A percentile compares a stretch with the other conserved stretches of the same genome.
Conservation (phyloP, 2,888 invertebrate genomes). For the Marronus borbonicus region DNA sequence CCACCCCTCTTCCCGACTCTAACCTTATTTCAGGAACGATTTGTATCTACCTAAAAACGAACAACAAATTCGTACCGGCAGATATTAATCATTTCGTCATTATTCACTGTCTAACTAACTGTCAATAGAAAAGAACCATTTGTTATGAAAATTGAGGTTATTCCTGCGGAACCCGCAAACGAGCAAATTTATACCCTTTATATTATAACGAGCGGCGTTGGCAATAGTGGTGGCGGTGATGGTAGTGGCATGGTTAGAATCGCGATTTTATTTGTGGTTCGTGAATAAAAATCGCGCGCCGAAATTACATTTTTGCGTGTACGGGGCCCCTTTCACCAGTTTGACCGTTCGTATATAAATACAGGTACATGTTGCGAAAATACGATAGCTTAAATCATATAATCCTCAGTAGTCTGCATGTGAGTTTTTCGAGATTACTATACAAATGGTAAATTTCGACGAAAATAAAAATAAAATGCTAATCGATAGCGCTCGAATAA, state of each 20-base stretch:
- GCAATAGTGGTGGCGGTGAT: neutral
- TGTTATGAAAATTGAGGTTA: slow-evolving; percentile 39
- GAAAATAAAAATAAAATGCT: neutral
- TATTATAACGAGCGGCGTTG: slow-evolving; percentile 14
- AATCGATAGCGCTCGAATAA: neutral
- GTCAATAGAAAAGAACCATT: slow-evolving; percentile 36
- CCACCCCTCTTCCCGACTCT: neutral
- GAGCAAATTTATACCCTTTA: slow-evolving; percentile 29
- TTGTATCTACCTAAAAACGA: slow-evolving; percentile 18
- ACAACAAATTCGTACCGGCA: slow-evolving; percentile 18
- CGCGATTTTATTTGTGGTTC: slow-evolving; percentile 3
- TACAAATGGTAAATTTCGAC: slow-evolving; percentile 2
- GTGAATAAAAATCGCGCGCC: slow-evolving; percentile 9
- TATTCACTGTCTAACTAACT: slow-evolving; percentile 36
- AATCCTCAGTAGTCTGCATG: neutral
- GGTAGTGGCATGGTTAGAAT: neutral
- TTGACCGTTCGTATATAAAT: slow-evolving; percentile 1
- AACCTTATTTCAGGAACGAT: slow-evolving; percentile 5
- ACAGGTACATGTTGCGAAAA: slow-evolving; percentile 11
- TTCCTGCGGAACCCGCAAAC: slow-evolving; percentile 14
- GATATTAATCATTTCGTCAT: slow-evolving; percentile 37
- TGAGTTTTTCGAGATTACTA: neutral
- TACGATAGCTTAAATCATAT: neutral
- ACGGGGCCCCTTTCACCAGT: neutral
- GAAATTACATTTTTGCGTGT: slow-evolving; percentile 37